Percentiles rank a stretch among this genome's conserved stretches.
Conservation (phyloP, 2,113 vertebrate species). For the Hylia prasina region DNA sequence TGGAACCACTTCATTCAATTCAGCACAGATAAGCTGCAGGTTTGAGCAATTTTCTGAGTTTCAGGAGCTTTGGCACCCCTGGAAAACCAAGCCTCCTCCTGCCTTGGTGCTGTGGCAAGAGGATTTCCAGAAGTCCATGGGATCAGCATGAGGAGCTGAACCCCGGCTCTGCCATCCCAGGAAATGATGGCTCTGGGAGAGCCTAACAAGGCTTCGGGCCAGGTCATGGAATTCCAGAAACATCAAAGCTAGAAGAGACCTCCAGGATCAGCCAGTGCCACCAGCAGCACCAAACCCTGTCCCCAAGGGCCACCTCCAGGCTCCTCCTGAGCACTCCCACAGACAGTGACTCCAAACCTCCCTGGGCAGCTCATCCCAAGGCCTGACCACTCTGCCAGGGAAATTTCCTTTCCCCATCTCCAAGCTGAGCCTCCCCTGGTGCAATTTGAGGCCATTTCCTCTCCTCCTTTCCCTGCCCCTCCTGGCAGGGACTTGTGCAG, state of each 20-base stretch:
- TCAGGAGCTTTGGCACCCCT: not conserved
- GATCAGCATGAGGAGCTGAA: not conserved
- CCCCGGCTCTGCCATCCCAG: not conserved
- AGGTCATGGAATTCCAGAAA: not conserved
- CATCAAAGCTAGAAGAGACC: too few species aligned
- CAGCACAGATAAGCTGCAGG: not conserved
- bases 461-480: not conserved
- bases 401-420: not conserved
- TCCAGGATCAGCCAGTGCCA: accelerated
- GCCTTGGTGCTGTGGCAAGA: not conserved
- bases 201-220: not conserved
- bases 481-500: not conserved
- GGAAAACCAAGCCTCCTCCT: not conserved
- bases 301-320: not conserved
- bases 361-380: not conserved
- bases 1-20: not conserved
- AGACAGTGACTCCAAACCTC: not conserved
- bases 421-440: not conserved
- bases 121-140: not conserved
- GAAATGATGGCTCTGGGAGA: not conserved
- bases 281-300: not conserved
- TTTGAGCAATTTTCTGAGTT: not conserved
- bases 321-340: not conserved
- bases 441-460: not conserved
- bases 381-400: not conserved